Conservation (phyloP, 1,140 invertebrate genomes). For the Muscidifurax raptorellus region DNA sequence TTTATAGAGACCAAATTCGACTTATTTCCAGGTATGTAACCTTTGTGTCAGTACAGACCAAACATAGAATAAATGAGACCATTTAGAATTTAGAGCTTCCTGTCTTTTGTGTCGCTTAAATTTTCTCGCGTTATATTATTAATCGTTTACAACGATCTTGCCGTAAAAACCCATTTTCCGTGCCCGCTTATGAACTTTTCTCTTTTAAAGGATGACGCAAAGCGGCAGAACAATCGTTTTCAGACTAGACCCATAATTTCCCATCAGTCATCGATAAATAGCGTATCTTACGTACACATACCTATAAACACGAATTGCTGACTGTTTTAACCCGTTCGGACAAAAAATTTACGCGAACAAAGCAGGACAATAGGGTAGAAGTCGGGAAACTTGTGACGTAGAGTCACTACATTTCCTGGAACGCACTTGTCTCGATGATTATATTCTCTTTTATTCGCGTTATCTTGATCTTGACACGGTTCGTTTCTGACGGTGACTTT, state of each 20-base stretch:
- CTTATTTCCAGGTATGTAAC: too few relatives aligned
- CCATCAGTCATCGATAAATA: not conserved
- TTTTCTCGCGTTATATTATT: too few relatives aligned
- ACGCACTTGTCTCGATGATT: not conserved
- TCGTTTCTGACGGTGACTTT: not conserved
- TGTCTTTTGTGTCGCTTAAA: too few relatives aligned
- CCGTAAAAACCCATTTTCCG: not conserved
- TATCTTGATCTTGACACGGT: not conserved
- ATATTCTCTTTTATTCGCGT: not conserved
- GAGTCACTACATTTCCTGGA: not conserved
- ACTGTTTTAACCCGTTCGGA: not conserved
- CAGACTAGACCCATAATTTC: not conserved
- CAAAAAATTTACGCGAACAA: not conserved
- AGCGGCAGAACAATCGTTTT: not conserved
- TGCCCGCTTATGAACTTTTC: too few relatives aligned
- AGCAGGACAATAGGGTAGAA: not conserved
- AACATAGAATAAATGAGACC: too few relatives aligned
- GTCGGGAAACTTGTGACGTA: slow-evolving; percentile 10
- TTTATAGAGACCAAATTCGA: too few relatives aligned
- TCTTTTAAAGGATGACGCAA: not conserved
- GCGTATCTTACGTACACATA: not conserved
- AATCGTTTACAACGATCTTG: too few relatives aligned
- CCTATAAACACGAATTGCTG: too few relatives aligned
- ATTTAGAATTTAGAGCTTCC: too few relatives aligned
- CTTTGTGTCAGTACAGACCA: too few relatives aligned